These are phyloP conservation scores for Hemicordylus capensis DNA, from an alignment of 2,113 vertebrate genomes.

Conservation along the genomic window DNA sequence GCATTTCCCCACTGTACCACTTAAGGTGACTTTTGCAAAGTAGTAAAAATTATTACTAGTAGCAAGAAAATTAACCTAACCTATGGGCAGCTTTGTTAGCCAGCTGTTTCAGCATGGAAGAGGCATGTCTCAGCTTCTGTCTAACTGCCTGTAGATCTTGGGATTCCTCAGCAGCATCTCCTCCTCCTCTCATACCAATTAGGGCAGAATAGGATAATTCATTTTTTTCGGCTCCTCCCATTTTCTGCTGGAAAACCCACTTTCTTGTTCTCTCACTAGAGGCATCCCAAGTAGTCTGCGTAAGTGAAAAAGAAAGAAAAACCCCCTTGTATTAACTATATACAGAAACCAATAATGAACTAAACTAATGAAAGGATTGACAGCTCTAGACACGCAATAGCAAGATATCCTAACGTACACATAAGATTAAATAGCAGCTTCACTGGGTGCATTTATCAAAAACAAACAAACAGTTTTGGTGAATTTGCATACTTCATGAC, in stretches of 20 bases:
- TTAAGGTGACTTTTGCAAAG: too few relatives aligned
- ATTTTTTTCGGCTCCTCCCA: constrained; percentile 64
- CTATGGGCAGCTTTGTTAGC: constrained; percentile 78
- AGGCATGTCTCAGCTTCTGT: constrained; percentile 80
- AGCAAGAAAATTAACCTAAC: constrained; percentile 68
- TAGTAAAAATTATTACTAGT: background rate
- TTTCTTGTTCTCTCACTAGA: constrained; percentile 82
- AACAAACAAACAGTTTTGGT: background rate
- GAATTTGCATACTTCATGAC: background rate
- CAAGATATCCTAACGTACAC: background rate
- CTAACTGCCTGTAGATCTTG: constrained; percentile 78
- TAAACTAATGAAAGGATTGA: background rate
- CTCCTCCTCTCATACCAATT: constrained; percentile 52
- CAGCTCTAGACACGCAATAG: background rate
- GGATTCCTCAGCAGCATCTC: constrained; percentile 56
- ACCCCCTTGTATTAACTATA: constrained; percentile 3
- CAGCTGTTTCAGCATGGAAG: constrained; percentile 81
- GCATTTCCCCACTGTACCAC: too few relatives aligned
- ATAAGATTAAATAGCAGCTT: background rate
- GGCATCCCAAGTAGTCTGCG: constrained; percentile 65
- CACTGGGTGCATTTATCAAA: background rate
- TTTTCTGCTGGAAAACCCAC: constrained; percentile 87
- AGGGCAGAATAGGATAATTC: constrained; percentile 57
- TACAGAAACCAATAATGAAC: constrained; percentile 17
- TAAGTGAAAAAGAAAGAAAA: fast-evolving